phyloP scores from a whole-genome alignment of 2,797 vertebrate genomes.

The Cacajao melanocephalus region DNA sequence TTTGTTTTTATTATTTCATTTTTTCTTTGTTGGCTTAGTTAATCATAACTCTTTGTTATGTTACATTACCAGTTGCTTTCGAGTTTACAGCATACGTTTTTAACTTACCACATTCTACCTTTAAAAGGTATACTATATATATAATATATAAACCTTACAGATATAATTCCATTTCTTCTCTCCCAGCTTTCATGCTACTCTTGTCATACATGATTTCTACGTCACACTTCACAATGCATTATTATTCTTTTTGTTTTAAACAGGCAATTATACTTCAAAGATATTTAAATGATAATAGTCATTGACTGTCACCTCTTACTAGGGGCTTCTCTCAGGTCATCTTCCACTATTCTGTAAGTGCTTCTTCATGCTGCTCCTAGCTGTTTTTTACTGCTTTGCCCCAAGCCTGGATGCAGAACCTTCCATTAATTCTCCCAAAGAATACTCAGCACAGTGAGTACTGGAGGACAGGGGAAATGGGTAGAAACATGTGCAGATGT shows the following conservation, averaged over 20 bases:
- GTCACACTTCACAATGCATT: neutral
- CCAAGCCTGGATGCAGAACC: neutral
- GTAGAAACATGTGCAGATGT: neutral
- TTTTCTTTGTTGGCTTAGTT: slow-evolving; percentile 23
- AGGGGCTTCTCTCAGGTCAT: neutral
- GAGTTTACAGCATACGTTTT: neutral
- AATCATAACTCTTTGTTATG: neutral
- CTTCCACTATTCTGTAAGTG: neutral
- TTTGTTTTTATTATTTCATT: slow-evolving; percentile 28
- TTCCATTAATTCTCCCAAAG: neutral
- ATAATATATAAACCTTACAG: neutral
- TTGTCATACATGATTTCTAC: neutral
- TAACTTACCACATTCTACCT: neutral
- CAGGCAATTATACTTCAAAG: neutral
- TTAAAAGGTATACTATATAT: neutral
- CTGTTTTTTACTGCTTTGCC: neutral
- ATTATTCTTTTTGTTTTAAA: slow-evolving; percentile 27
- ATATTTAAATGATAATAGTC: slow-evolving; percentile 7
- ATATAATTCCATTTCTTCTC: neutral
- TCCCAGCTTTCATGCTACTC: neutral
- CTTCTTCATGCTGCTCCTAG: neutral
- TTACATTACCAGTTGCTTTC: neutral
- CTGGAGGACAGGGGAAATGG: too few species aligned
- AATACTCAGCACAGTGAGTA: neutral
- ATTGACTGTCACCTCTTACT: neutral